Evolutionary conservation across 2,113 vertebrate species (phyloP).

Genomic region (Rissa tridactyla): DNA sequence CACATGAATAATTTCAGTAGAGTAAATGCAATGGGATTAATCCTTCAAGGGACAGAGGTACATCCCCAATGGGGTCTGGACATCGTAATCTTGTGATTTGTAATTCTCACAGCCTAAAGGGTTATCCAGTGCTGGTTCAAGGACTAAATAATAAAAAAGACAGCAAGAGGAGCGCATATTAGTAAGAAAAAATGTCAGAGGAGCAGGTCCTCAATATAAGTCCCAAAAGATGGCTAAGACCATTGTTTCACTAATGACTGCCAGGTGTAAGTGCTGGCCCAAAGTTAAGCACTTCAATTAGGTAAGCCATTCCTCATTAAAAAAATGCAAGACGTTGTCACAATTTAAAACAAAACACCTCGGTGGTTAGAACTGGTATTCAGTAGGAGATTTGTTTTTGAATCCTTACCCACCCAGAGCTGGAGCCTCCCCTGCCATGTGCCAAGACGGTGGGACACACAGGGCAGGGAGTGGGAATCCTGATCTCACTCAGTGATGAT

Average conservation of each 20-base stretch:
- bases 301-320: neutral
- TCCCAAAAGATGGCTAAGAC: neutral
- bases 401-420: neutral
- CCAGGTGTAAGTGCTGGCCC: neutral
- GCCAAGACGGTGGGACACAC: neutral
- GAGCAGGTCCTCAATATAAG: neutral
- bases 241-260: neutral
- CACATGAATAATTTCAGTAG: neutral
- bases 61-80: neutral
- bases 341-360: neutral
- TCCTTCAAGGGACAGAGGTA: neutral
- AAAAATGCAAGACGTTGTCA: neutral
- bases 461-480: neutral
- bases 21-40: neutral
- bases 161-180: neutral
- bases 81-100: neutral
- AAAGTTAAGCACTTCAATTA: neutral
- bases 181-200: neutral
- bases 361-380: accelerated
- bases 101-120: neutral
- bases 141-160: neutral
- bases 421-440: neutral
- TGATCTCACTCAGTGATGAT: neutral
- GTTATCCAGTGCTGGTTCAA: neutral
- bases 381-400: neutral